Evolutionary conservation across 2,113 vertebrate species (phyloP), one percentile per base, ranked within the genome.

Genomic region (Peromyscus californicus): DNA sequence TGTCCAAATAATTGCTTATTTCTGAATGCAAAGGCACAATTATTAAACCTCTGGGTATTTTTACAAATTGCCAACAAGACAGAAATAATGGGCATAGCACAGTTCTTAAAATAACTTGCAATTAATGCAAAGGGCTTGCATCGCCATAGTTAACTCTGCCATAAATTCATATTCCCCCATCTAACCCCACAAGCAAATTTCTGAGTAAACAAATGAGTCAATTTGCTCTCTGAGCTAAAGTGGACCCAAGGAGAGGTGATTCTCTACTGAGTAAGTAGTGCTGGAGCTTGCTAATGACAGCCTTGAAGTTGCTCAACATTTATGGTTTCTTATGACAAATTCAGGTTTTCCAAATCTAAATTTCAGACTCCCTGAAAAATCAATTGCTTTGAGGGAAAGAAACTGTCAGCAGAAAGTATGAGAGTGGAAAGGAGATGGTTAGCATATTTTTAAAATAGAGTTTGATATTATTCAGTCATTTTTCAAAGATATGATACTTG

Each of bases 201-300:
- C 94, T 93, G 45, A 96, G 93, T 92, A 95, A 98, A 98, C 57
- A 98, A 97, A 95, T 92, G 93, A 94, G 93, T 96, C 97, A 95
- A 96, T 97, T 97, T 98, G 74, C 51, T 97, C 87, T 92, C 78
- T 94, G 79, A 89, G 74, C 70, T 97, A 90, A 88, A 97, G 90
- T 97, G 93, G 93, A 94, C 91, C 91, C 16, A 48, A 95, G 39
- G 83, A 97, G 69, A 98, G 84, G 96, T 48, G 83, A 97, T 97
- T 97, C 91, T 95, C 91, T 76, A 67, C 65, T 76, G 84, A 97
- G 90, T 42, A 93, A 92, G 57, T 74, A 80, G 83, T 96, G 93
- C 7, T 80, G n/a, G 87, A 94, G 87, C 93, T 93, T 93, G 83
- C 89, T 98, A 97, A 97, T 91, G 89, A 94, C 83, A 93, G 82